Percentiles rank a stretch among this genome's conserved stretches.
Evolutionary conservation across 2,797 vertebrate genomes (phyloP).

Genomic region (Peromyscus nudipes): DNA sequence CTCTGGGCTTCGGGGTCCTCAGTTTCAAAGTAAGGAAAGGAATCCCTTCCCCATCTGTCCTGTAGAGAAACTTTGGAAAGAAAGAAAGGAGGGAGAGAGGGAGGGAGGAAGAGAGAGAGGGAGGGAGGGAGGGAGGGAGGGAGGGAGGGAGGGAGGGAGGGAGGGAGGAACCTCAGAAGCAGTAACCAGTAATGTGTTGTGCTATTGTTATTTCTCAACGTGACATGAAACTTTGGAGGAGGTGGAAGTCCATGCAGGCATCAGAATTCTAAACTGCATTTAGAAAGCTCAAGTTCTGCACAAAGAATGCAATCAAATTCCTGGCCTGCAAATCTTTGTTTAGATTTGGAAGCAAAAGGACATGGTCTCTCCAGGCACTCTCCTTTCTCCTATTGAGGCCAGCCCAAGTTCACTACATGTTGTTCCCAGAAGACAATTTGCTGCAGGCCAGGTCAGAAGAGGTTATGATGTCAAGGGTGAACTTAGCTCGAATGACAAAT

Average conservation of each 20-base stretch:
- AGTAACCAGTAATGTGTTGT: neutral
- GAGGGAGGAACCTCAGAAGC: neutral
- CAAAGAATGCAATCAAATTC: slow-evolving; percentile 44
- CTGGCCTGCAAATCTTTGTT: slow-evolving; percentile 46
- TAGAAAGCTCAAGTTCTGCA: slow-evolving; percentile 30
- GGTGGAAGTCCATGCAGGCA: neutral
- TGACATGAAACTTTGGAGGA: neutral
- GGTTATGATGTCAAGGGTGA: neutral
- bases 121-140: no score
- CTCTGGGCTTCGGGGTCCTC: neutral
- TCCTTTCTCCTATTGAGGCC: neutral
- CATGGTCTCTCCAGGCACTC: neutral
- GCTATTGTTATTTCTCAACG: slow-evolving; percentile 15
- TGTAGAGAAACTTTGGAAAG: neutral
- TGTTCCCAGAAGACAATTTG: slow-evolving; percentile 15
- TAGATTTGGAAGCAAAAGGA: slow-evolving; percentile 65
- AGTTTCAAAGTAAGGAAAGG: slow-evolving; percentile 38
- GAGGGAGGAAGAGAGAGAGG: neutral
- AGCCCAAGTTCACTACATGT: neutral
- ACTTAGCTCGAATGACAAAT: slow-evolving; percentile 23
- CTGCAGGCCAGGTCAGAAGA: neutral
- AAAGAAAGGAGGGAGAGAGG: neutral
- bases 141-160: neutral
- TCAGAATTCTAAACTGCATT: slow-evolving; percentile 9
- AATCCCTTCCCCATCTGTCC: neutral